Base-by-base conservation (phyloP, 92 coral and sea anemone species). In the Paramuricea clavata region DNA sequence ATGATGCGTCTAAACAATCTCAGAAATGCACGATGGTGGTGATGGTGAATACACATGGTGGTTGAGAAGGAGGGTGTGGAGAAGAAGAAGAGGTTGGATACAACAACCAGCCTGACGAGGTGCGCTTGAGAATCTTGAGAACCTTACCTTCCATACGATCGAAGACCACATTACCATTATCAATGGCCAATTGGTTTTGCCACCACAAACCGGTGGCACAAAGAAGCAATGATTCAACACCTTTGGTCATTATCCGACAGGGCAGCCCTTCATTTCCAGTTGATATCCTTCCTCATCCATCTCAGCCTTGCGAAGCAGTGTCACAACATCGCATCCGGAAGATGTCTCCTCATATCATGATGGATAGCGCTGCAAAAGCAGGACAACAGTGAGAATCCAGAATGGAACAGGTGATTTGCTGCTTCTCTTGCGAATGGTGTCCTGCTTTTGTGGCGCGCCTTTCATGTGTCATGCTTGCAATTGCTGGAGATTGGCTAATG, bases 231-330 rank as follows among this genome's bases (percentile, higher is more conserved):
- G 11, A 15, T 61, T 2, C 12, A 1, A 1, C 7, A 61, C 19
- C 13, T 61, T 5, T 23, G 35, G 8, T 25, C 69, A 5, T 5
- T 61, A 26, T 5, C 69, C 12, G 31, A 61, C 31, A 30, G 4
- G 31, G 69, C 69, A 15, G 27, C 35, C 31, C 27, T 61, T 5
- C 9, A 25, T 26, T 2, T 26, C 30, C 27, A 61, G 2, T 61
- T 26, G 16, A 6, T 3, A 26, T 23, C 30, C 19, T 30, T 61
- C 17, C 30, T 61, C 26, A 15, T 61, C 17, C 69, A 61, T 15
- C 69, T 61, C 6, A 61, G 16, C 69, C 6, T 61, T 16, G 69
- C 69, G 16, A 30, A 15, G 69, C 69, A 61, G 69, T 61, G 69
- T 16, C 12, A 61, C 31, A 6, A 61, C 26, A 61, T 61, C 19